Evolutionary conservation across 2,113 vertebrate genomes (phyloP).

Genomic region (Passerina amoena): DNA sequence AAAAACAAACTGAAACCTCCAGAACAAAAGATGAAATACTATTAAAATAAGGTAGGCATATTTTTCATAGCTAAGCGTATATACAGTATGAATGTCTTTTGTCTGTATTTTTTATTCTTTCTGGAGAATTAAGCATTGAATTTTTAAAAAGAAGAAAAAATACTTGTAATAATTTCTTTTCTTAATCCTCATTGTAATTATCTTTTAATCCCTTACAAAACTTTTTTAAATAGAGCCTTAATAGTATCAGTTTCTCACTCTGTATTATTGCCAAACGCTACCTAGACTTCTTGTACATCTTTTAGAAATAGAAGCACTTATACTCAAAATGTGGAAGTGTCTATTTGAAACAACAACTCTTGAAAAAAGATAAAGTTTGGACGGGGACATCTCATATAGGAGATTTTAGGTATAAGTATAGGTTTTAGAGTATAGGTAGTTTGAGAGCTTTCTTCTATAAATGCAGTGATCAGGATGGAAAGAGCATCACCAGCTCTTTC

Average conservation of each 20-base stretch:
- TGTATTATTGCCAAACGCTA: background rate
- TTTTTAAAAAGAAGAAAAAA: background rate
- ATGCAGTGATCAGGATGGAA: background rate
- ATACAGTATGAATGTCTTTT: background rate
- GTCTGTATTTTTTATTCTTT: background rate
- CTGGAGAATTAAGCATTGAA: background rate
- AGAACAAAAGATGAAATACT: conserved; percentile 4
- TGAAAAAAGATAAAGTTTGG: background rate
- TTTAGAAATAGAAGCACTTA: background rate
- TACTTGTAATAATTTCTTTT: background rate
- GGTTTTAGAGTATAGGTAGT: background rate
- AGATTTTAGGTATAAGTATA: background rate
- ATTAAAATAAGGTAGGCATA: background rate
- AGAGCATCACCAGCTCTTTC: background rate
- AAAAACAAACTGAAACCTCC: conserved; percentile 5
- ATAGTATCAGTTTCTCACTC: background rate
- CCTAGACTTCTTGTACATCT: background rate
- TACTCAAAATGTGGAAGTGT: background rate
- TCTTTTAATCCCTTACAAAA: background rate
- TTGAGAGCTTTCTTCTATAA: background rate
- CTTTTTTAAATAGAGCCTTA: background rate
- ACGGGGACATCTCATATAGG: background rate
- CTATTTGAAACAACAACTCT: background rate
- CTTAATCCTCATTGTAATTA: background rate
- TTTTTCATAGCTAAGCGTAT: conserved; percentile 11